Evolutionary conservation across 2,888 invertebrate species (phyloP).

Genomic region (Eupithecia exiguata): DNA sequence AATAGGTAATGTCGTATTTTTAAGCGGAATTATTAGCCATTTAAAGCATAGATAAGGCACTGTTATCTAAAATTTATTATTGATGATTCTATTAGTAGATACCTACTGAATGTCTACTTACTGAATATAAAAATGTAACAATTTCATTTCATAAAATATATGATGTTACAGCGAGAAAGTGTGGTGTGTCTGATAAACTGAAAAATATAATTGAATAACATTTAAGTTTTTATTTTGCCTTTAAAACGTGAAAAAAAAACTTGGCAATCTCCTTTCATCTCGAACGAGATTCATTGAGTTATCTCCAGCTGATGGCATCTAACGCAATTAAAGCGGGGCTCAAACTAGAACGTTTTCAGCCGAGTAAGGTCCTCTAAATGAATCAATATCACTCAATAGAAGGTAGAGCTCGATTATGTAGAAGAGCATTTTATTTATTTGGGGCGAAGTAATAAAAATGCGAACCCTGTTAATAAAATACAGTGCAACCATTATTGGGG

Average conservation of each 20-base stretch:
- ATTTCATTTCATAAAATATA: not conserved
- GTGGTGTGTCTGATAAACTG: not conserved
- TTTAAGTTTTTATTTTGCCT: not conserved
- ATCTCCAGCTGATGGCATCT: slow-evolving; percentile 23
- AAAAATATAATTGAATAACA: no score
- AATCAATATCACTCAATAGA: slow-evolving; percentile 4
- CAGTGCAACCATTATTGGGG: not conserved
- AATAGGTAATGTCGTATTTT: not conserved
- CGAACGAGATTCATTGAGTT: slow-evolving; percentile 20
- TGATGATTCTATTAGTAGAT: not conserved
- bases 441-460: not conserved
- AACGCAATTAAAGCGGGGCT: slow-evolving; percentile 22
- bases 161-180: not conserved
- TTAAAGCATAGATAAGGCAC: not conserved
- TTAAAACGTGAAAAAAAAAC: not conserved
- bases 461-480: not conserved
- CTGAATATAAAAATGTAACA: not conserved
- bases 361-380: not conserved
- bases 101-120: not conserved
- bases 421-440: not conserved
- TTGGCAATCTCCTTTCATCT: not conserved
- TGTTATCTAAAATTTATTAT: not conserved
- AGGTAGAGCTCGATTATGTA: not conserved
- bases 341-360: slow-evolving; percentile 2
- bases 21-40: not conserved